These are phyloP conservation scores for Acrocera orbiculus DNA, from an alignment of 2,888 invertebrate genomes.

Conservation along the genomic window DNA sequence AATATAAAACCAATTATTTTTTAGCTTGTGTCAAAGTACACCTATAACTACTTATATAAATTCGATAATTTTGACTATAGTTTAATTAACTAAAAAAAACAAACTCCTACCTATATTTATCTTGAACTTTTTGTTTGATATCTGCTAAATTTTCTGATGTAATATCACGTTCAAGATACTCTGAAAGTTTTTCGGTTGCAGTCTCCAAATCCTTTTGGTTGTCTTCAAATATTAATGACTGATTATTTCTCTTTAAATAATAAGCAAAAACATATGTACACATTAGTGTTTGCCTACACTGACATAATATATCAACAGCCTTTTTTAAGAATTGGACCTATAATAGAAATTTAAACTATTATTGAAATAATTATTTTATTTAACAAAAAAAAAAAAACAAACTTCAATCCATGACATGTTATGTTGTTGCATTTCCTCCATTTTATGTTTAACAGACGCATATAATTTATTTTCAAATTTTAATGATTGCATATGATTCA, in stretches of 20 bases:
- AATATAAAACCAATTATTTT: too few relatives aligned
- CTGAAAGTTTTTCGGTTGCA: constrained; percentile 92
- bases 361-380: background rate
- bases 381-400: constrained; percentile 6
- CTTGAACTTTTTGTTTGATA: constrained; percentile 97
- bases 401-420: constrained; percentile 99
- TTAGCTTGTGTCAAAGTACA: too few relatives aligned
- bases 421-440: constrained; percentile 99
- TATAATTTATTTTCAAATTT: constrained; percentile 96
- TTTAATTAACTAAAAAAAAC: background rate
- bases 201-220: constrained; percentile 96
- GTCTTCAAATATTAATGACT: constrained; percentile 96
- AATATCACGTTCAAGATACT: constrained; percentile 95
- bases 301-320: constrained; percentile 91
- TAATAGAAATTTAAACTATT: background rate
- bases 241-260: constrained; percentile 94
- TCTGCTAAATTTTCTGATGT: constrained; percentile 92
- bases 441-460: constrained; percentile 88
- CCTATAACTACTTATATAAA: too few relatives aligned
- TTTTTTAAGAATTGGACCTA: constrained; percentile 94
- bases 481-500: constrained; percentile 98
- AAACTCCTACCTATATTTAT: constrained; percentile 69
- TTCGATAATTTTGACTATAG: too few relatives aligned
- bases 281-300: constrained; percentile 95
- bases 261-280: constrained; percentile 99